phyloP scores from a whole-genome alignment of 2,113 vertebrate species.

The Peucedramus taeniatus region DNA sequence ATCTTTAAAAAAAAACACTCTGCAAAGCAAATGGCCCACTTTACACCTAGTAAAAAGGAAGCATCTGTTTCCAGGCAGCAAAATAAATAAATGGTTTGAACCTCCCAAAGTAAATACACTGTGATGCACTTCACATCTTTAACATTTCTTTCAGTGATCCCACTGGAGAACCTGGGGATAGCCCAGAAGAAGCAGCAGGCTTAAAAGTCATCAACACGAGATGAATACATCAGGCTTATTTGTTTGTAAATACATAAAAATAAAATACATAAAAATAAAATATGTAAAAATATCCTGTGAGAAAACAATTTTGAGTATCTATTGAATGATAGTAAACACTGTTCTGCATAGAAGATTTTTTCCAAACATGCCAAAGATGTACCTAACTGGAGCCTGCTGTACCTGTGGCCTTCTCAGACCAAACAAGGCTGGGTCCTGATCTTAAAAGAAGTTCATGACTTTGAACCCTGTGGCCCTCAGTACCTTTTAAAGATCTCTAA shows the following conservation, averaged over 20 bases:
- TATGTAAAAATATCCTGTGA: background rate
- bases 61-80: slow-evolving; percentile 12
- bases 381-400: background rate
- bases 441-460: background rate
- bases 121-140: background rate
- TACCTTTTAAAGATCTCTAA: background rate
- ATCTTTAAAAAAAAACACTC: background rate
- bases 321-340: background rate
- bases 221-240: background rate
- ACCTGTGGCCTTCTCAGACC: background rate
- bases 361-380: background rate
- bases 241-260: slow-evolving; percentile 15
- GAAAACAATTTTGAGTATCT: background rate
- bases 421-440: background rate
- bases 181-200: background rate
- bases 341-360: background rate
- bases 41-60: background rate
- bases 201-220: background rate
- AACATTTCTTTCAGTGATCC: background rate
- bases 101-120: background rate
- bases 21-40: background rate
- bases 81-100: background rate
- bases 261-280: slow-evolving; percentile 27
- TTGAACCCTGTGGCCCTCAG: background rate
- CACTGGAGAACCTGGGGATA: background rate